Conservation (phyloP, 2,797 vertebrate species). For the Aldrovandia affinis region DNA sequence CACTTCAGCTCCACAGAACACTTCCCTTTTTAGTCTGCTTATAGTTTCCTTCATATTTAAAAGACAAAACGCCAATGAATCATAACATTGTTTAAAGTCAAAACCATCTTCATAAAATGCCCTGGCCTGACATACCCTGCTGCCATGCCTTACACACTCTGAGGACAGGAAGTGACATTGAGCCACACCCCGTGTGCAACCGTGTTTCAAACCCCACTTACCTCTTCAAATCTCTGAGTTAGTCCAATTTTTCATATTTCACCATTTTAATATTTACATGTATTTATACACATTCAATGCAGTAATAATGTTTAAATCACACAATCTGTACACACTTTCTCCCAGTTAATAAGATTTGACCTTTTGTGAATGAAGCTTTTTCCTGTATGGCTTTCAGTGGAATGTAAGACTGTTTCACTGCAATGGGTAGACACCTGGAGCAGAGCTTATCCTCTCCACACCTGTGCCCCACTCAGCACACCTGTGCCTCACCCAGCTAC, state of each 20-base stretch:
- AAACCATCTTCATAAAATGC: constrained; percentile 19
- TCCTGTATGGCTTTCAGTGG: not conserved
- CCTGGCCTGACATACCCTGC: not conserved
- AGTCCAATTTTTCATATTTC: not conserved
- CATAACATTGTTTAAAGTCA: constrained; percentile 10
- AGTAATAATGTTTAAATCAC: constrained; percentile 20
- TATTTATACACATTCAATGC: constrained; percentile 8
- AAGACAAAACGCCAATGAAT: constrained; percentile 4
- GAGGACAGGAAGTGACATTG: constrained; percentile 2
- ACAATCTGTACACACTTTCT: not conserved
- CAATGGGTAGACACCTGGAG: not conserved
- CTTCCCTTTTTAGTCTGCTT: not conserved
- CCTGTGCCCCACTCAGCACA: not conserved
- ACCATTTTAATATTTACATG: constrained; percentile 27
- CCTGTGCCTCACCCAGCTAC: not conserved
- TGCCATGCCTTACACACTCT: not conserved
- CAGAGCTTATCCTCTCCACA: not conserved
- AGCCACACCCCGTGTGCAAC: not conserved
- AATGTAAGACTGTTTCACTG: not conserved
- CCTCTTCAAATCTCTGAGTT: not conserved
- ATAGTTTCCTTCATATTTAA: constrained; percentile 8
- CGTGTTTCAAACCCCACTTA: not conserved
- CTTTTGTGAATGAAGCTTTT: not conserved
- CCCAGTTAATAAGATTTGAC: not conserved
- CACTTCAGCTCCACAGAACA: constrained; percentile 5